A percentile compares a stretch with the other conserved stretches of the same genome.
These are phyloP conservation scores for Alcis repandata DNA, from an alignment of 2,888 invertebrate species.

Conservation along the genomic window DNA sequence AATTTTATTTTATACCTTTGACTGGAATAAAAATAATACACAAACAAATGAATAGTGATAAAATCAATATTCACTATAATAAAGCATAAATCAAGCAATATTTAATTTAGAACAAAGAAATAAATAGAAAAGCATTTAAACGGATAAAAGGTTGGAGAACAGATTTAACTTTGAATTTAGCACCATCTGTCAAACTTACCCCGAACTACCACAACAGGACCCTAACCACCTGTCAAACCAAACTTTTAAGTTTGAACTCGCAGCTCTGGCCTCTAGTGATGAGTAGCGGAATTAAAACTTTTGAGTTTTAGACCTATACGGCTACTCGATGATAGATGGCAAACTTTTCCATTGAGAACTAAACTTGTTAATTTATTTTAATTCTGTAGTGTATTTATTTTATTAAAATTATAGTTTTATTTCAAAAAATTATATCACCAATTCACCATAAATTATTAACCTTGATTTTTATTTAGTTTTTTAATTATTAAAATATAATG, in stretches of 20 bases:
- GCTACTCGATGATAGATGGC: slow-evolving; percentile 74
- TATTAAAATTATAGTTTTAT: slow-evolving; percentile 1
- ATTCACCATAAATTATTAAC: no score
- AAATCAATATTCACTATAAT: no score
- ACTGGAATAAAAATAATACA: no score
- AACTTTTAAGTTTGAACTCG: slow-evolving; percentile 58
- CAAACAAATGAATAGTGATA: no score
- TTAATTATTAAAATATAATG: no score
- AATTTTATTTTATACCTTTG: no score
- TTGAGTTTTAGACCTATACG: slow-evolving; percentile 50
- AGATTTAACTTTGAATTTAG: slow-evolving; percentile 41
- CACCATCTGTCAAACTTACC: slow-evolving; percentile 71
- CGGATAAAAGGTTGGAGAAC: no score
- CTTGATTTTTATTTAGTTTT: no score
- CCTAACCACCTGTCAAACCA: slow-evolving; percentile 60
- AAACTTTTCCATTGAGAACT: no score
- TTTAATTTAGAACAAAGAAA: not conserved
- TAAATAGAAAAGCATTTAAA: not conserved
- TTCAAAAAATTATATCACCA: no score
- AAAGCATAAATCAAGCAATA: no score
- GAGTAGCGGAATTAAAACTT: slow-evolving; percentile 67
- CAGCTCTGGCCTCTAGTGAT: slow-evolving; percentile 73
- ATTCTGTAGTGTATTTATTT: not conserved
- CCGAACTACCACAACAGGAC: slow-evolving; percentile 59
- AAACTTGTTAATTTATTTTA: not conserved